Percentiles rank a stretch among this genome's conserved stretches.
phyloP scores from a whole-genome alignment of 2,797 vertebrate species.

The Myripristis murdjan region DNA sequence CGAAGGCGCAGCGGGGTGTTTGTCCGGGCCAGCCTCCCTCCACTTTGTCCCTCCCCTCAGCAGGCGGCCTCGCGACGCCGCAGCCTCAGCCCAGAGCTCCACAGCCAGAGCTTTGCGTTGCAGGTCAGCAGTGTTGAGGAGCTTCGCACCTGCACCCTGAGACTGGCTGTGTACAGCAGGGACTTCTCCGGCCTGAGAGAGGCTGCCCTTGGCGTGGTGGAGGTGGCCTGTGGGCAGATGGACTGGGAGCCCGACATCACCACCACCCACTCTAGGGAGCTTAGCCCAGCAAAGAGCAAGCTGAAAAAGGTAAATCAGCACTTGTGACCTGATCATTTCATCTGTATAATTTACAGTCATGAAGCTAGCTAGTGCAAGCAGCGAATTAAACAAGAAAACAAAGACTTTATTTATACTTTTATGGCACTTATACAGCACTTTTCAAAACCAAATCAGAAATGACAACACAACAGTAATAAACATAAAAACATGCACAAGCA shows the following conservation, averaged over 20 bases:
- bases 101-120: constrained; percentile 81
- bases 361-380: background rate
- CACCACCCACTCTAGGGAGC: constrained; percentile 75
- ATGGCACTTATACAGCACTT: too few relatives aligned
- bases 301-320: constrained; percentile 84
- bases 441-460: too few relatives aligned
- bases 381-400: background rate
- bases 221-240: constrained; percentile 81
- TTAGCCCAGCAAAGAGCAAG: constrained; percentile 79
- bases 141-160: constrained; percentile 79
- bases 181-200: constrained; percentile 87
- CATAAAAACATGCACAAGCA: too few relatives aligned
- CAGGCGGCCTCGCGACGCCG: constrained; percentile 71
- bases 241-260: constrained; percentile 80
- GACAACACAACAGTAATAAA: too few relatives aligned
- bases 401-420: background rate
- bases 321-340: background rate
- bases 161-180: constrained; percentile 81
- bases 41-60: constrained; percentile 77
- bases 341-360: background rate
- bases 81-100: constrained; percentile 80
- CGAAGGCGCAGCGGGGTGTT: constrained; percentile 77
- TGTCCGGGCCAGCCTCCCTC: constrained; percentile 84
- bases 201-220: constrained; percentile 80
- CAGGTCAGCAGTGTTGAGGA: constrained; percentile 78